Evolutionary conservation across 2,888 invertebrate genomes (phyloP).

Genomic region (Scaptomyza reducta): DNA sequence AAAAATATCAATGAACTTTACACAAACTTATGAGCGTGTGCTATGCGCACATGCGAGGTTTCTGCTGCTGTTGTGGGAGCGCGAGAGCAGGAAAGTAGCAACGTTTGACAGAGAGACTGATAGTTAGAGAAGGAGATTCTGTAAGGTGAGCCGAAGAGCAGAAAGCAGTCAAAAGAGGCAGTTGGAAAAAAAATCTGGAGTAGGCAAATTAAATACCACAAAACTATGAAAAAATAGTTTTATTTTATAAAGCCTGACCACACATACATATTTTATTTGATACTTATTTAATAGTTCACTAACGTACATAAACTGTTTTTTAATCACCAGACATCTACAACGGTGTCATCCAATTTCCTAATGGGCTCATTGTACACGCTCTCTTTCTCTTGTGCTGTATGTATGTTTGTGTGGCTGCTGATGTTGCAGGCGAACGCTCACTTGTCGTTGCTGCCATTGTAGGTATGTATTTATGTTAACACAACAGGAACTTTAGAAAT

Average conservation of each 20-base stretch:
- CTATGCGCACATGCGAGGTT: conserved; percentile 52
- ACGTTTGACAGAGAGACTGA: conserved; percentile 6
- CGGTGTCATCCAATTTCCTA: conserved; percentile 47
- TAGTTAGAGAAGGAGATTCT: conserved; percentile 13
- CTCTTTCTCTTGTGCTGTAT: conserved; percentile 17
- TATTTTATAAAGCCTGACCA: neutral
- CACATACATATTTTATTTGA: neutral
- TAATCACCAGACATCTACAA: neutral
- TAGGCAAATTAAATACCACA: neutral
- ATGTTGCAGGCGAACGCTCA: conserved; percentile 28
- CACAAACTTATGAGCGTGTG: conserved; percentile 60
- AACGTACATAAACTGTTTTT: neutral
- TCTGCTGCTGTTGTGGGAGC: conserved; percentile 51
- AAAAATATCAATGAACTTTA: conserved; percentile 83
- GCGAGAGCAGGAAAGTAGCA: conserved; percentile 15
- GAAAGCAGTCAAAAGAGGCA: conserved; percentile 28
- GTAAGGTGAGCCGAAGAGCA: conserved; percentile 29
- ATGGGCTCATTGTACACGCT: conserved; percentile 35
- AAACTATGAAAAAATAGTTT: neutral
- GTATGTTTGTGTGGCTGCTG: conserved; percentile 45
- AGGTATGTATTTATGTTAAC: conserved; percentile 5
- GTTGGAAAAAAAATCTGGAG: conserved; percentile 45
- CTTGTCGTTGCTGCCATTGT: conserved; percentile 24
- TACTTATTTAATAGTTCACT: neutral
- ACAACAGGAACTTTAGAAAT: conserved; percentile 28